Conservation (phyloP, 1,140 invertebrate species). For the Drosophila kanapiae region DNA sequence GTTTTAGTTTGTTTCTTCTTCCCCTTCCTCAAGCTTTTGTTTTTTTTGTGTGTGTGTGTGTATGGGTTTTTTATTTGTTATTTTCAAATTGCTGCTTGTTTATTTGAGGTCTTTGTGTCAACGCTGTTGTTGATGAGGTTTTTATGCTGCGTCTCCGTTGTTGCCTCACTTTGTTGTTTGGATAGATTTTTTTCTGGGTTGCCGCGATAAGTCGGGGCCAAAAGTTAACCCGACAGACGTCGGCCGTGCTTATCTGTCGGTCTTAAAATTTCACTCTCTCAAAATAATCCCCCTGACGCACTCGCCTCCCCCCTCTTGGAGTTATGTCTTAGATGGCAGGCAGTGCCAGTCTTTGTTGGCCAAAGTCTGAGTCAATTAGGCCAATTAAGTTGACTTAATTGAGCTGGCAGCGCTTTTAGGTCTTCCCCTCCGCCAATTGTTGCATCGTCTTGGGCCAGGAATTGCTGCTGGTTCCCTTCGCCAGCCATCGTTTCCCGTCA, state of each 20-base stretch:
- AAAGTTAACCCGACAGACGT: slow-evolving; percentile 39
- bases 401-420: slow-evolving; percentile 65
- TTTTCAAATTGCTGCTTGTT: slow-evolving; percentile 74
- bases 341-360: slow-evolving; percentile 29
- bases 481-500: slow-evolving; percentile 10
- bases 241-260: slow-evolving; percentile 66
- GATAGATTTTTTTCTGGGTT: slow-evolving; percentile 58
- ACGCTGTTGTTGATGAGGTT: slow-evolving; percentile 66
- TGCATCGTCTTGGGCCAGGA: slow-evolving; percentile 22
- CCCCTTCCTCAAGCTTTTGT: slow-evolving; percentile 16
- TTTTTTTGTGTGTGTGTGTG: slow-evolving; percentile 21
- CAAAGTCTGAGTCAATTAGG: slow-evolving; percentile 75
- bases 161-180: slow-evolving; percentile 69
- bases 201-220: slow-evolving; percentile 68
- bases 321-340: slow-evolving; percentile 36
- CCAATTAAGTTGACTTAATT: slow-evolving; percentile 80
- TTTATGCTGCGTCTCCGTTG: slow-evolving; percentile 44
- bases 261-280: slow-evolving; percentile 60
- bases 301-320: neutral
- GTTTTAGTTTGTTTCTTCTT: slow-evolving; percentile 22
- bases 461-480: neutral
- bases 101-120: slow-evolving; percentile 82
- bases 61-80: slow-evolving; percentile 48
- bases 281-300: slow-evolving; percentile 3
- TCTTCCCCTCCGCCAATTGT: slow-evolving; percentile 50